These are phyloP conservation scores for Exocentrus adspersus DNA, from an alignment of 2,888 invertebrate genomes.

Conservation along the genomic window DNA sequence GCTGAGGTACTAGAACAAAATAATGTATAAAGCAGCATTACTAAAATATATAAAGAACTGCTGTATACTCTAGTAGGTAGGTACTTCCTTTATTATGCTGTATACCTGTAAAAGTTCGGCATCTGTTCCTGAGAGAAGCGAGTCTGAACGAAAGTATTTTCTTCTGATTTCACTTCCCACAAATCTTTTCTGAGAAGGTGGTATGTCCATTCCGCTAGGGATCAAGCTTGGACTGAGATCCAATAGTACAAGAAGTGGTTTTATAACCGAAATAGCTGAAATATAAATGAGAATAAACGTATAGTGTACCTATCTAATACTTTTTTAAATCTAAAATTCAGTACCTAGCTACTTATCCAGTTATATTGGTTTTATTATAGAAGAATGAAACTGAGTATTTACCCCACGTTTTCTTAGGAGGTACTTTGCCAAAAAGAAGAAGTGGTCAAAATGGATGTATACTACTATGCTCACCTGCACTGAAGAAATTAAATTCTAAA, in stretches of 20 bases:
- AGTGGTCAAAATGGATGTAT: neutral
- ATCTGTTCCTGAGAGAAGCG: neutral
- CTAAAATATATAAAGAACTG: no score
- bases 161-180: conserved; percentile 8
- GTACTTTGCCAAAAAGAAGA: neutral
- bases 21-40: no score
- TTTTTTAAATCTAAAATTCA: no score
- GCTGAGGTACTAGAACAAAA: conserved; percentile 30
- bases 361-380: no score
- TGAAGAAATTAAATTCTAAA: conserved; percentile 5
- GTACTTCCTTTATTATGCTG: no score
- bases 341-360: no score
- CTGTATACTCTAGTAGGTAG: no score
- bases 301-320: no score
- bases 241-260: neutral
- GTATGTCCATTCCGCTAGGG: conserved; percentile 12
- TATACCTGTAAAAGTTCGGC: conserved; percentile 20
- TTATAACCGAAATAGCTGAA: conserved; percentile 12
- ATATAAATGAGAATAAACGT: neutral
- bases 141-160: conserved; percentile 18
- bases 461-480: conserved; percentile 15
- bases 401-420: no score
- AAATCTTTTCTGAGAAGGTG: neutral
- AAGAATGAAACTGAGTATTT: no score
- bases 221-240: conserved; percentile 26